Percentiles rank a stretch among this genome's conserved stretches.
Conservation (phyloP, 2,797 vertebrate species). For the Darevskia mixta region DNA sequence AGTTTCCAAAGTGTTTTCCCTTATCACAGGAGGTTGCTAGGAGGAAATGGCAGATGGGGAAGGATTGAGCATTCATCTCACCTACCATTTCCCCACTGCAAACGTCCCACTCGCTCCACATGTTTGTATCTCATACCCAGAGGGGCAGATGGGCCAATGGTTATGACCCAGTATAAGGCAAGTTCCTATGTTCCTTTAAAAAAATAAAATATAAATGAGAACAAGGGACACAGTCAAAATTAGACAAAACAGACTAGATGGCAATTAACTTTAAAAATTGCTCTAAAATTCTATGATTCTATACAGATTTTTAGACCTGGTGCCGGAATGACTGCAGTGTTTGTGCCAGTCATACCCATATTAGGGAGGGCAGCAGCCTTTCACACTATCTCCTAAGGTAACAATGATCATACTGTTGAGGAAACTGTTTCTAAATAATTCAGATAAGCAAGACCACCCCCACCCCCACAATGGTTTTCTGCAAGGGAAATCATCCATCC, state of each 20-base stretch:
- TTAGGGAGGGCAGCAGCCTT: not conserved
- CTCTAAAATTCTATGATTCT: too few species aligned
- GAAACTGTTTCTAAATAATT: slow-evolving; percentile 41
- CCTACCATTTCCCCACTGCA: not conserved
- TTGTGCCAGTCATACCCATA: not conserved
- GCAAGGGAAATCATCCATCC: slow-evolving; percentile 11
- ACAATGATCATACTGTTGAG: not conserved
- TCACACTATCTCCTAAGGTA: not conserved
- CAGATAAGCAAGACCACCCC: slow-evolving; percentile 31
- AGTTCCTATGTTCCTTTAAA: too few species aligned
- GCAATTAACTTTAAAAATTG: not conserved
- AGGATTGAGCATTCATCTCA: not conserved
- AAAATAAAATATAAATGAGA: too few species aligned
- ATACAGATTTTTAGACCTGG: not conserved
- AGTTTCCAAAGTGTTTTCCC: not conserved
- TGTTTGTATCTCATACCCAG: not conserved
- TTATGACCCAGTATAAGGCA: too few species aligned
- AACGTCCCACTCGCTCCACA: not conserved
- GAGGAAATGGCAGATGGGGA: not conserved
- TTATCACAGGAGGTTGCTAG: not conserved
- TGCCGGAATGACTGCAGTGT: not conserved
- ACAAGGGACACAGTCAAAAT: too few species aligned
- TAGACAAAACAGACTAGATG: too few species aligned
- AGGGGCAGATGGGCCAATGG: too few species aligned
- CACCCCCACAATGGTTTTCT: slow-evolving; percentile 4